A percentile compares a stretch with the other conserved stretches of the same genome.
Conservation (phyloP, 2,113 vertebrate species). For the Scalopus aquaticus region DNA sequence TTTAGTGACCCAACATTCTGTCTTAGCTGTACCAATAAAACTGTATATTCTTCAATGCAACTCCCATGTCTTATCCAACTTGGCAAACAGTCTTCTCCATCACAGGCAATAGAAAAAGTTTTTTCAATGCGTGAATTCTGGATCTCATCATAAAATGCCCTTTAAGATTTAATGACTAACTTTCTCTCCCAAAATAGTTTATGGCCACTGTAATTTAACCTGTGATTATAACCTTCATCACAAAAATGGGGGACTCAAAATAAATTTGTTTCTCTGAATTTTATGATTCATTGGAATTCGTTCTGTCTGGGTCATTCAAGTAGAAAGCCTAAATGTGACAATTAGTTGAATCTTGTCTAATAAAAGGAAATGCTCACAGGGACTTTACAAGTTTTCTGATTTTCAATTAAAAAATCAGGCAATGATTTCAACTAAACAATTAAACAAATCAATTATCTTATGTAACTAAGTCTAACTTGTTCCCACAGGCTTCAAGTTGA, state of each 20-base stretch:
- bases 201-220: not conserved
- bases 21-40: not conserved
- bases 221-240: not conserved
- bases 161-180: not conserved
- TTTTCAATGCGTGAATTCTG: not conserved
- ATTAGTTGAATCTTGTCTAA: conserved; percentile 5
- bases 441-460: conserved; percentile 41
- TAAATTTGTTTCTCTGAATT: not conserved
- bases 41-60: not conserved
- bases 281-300: not conserved
- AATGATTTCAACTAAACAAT: conserved; percentile 30
- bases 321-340: conserved; percentile 4
- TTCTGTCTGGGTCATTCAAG: not conserved
- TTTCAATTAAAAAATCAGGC: not conserved
- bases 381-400: not conserved
- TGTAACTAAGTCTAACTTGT: conserved; percentile 44
- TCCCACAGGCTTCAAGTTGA: conserved; percentile 45
- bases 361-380: conserved; percentile 14
- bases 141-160: not conserved
- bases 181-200: not conserved
- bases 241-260: not conserved
- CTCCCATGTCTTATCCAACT: not conserved
- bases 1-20: not conserved
- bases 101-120: not conserved
- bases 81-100: not conserved